These are phyloP conservation scores for Aviceda subcristata DNA, from an alignment of 2,113 vertebrate genomes.

Conservation along the genomic window DNA sequence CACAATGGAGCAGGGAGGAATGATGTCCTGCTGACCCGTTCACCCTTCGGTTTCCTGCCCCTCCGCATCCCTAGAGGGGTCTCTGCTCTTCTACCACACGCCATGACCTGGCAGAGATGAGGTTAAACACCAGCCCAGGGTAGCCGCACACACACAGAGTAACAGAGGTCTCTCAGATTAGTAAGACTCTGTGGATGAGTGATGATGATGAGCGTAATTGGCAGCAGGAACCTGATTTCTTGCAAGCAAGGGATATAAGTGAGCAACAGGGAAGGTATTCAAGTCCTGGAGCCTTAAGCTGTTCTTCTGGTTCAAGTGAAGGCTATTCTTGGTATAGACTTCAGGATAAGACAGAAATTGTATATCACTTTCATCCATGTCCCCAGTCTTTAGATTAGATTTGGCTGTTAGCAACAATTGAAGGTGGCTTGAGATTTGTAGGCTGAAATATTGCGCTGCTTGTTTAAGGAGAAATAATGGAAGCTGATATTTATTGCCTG, in stretches of 20 bases:
- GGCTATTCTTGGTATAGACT: slow-evolving; percentile 5
- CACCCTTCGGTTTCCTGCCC: not conserved
- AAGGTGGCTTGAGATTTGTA: not conserved
- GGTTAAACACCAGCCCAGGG: not conserved
- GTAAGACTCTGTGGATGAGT: not conserved
- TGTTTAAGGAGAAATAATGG: slow-evolving; percentile 1
- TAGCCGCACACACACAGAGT: not conserved
- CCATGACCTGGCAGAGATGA: not conserved
- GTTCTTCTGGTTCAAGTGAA: not conserved
- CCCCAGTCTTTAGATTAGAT: slow-evolving; percentile 1
- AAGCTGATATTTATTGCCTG: not conserved
- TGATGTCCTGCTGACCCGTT: not conserved
- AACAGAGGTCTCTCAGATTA: not conserved
- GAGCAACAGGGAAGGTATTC: slow-evolving; percentile 1
- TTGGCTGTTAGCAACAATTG: not conserved
- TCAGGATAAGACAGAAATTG: slow-evolving; percentile 1
- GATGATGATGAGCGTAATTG: not conserved
- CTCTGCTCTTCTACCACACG: not conserved
- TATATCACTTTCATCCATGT: not conserved
- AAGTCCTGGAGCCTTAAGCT: not conserved
- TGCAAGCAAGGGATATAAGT: not conserved
- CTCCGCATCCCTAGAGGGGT: not conserved
- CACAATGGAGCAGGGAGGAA: not conserved
- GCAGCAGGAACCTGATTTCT: slow-evolving; percentile 6
- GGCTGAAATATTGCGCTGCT: not conserved